Conservation (phyloP, 1,140 invertebrate species). For the Rhagoletis zephyria region DNA sequence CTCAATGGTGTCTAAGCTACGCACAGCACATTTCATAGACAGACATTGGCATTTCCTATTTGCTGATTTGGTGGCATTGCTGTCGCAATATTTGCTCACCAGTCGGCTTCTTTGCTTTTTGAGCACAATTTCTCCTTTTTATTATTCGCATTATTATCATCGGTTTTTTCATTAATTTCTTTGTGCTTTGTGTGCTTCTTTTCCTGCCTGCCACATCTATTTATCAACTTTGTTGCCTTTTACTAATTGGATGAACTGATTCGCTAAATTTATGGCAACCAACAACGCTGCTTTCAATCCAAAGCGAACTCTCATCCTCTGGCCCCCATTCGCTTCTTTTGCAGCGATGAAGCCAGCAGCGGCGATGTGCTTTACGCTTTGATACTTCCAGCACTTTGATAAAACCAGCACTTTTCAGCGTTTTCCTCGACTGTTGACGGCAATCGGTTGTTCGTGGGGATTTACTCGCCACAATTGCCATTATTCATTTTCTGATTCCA, state of each 20-base stretch:
- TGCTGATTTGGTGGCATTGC: slow-evolving; percentile 4
- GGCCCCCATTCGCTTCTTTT: neutral
- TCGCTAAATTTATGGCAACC: slow-evolving; percentile 50
- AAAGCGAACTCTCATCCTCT: neutral
- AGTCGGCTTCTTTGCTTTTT: slow-evolving; percentile 27
- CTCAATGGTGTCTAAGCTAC: neutral
- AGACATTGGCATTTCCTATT: neutral
- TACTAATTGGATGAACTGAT: slow-evolving; percentile 55
- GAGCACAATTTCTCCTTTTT: neutral
- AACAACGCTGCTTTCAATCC: neutral
- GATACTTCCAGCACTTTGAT: neutral
- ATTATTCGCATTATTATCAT: slow-evolving; percentile 6
- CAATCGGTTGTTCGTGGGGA: slow-evolving; percentile 39
- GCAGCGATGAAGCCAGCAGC: slow-evolving; percentile 34
- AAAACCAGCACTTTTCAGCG: neutral
- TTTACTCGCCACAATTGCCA: slow-evolving; percentile 47
- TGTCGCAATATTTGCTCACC: slow-evolving; percentile 26
- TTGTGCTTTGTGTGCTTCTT: neutral
- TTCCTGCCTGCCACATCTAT: slow-evolving; percentile 25
- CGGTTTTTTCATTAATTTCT: neutral
- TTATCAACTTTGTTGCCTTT: slow-evolving; percentile 52
- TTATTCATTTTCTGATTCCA: slow-evolving; percentile 53
- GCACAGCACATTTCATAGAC: neutral
- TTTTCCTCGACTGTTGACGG: slow-evolving; percentile 36
- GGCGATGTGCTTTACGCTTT: slow-evolving; percentile 43